Percentiles rank a stretch among this genome's conserved stretches.
Conservation (phyloP, 2,888 invertebrate species). For the Cacoxenus indagator region DNA sequence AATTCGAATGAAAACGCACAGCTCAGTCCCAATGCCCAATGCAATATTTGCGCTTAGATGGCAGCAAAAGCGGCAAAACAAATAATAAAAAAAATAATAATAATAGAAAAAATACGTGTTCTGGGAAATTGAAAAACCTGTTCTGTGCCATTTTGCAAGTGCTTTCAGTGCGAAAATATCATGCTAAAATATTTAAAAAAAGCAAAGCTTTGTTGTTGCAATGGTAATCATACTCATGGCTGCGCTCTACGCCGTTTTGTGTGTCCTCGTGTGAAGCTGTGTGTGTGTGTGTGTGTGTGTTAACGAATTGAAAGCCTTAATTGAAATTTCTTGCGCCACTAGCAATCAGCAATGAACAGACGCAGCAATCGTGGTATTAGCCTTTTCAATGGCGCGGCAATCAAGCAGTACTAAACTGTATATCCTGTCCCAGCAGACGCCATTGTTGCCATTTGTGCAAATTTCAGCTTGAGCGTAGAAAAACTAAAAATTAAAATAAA, state of each 20-base stretch:
- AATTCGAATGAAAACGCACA: slow-evolving; percentile 1
- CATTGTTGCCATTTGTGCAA: too few relatives aligned
- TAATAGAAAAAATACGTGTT: background rate
- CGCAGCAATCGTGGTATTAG: background rate
- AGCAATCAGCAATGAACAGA: background rate
- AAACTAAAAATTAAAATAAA: too few relatives aligned
- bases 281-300: slow-evolving; percentile 19
- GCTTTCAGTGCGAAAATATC: background rate
- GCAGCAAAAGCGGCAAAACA: background rate
- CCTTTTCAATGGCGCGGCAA: background rate
- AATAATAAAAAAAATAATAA: background rate
- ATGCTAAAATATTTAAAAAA: background rate
- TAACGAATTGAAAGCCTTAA: background rate
- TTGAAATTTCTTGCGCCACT: background rate
- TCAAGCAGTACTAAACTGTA: background rate
- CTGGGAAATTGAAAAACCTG: slow-evolving; percentile 12
- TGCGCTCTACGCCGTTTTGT: slow-evolving; percentile 14
- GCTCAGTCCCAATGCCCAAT: background rate
- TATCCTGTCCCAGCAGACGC: too few relatives aligned
- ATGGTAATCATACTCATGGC: slow-evolving; percentile 44
- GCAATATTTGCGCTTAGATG: background rate
- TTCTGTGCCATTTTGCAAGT: background rate
- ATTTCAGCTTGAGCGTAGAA: too few relatives aligned
- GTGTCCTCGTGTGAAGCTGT: slow-evolving; percentile 38
- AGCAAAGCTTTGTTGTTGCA: slow-evolving; percentile 12